phyloP scores from a whole-genome alignment of 1,140 invertebrate species.

The Tetragonula clypearis region DNA sequence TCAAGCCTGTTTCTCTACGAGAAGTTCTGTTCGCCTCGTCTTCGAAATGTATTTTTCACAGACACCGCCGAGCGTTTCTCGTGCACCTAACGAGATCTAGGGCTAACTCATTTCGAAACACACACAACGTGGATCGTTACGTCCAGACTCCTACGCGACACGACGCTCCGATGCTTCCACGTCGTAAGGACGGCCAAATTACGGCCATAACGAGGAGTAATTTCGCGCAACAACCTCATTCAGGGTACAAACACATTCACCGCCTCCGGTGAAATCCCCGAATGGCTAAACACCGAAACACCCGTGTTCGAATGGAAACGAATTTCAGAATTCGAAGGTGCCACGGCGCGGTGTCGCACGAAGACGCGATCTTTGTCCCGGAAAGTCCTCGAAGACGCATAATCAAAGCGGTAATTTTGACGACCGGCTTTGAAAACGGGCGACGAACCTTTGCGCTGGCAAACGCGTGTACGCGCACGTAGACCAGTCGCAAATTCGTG shows the following conservation, averaged over 20 bases:
- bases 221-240: not conserved
- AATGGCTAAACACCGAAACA: not conserved
- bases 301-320: not conserved
- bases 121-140: too few relatives aligned
- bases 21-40: not conserved
- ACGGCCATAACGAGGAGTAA: not conserved
- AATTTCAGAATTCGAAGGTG: not conserved
- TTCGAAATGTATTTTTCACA: not conserved
- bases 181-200: not conserved
- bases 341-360: too few relatives aligned
- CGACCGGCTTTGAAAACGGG: not conserved
- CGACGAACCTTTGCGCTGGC: not conserved
- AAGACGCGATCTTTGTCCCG: slow-evolving; percentile 1
- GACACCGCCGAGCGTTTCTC: not conserved
- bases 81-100: not conserved
- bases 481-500: not conserved
- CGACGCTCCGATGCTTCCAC: not conserved
- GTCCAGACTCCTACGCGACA: not conserved
- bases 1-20: not conserved
- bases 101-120: not conserved
- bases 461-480: not conserved
- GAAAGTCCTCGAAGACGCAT: not conserved
- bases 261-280: not conserved
- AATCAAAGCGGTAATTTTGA: slow-evolving; percentile 16
- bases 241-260: not conserved